phyloP scores from a whole-genome alignment of 2,797 vertebrate genomes.

The Myotis daubentonii region DNA sequence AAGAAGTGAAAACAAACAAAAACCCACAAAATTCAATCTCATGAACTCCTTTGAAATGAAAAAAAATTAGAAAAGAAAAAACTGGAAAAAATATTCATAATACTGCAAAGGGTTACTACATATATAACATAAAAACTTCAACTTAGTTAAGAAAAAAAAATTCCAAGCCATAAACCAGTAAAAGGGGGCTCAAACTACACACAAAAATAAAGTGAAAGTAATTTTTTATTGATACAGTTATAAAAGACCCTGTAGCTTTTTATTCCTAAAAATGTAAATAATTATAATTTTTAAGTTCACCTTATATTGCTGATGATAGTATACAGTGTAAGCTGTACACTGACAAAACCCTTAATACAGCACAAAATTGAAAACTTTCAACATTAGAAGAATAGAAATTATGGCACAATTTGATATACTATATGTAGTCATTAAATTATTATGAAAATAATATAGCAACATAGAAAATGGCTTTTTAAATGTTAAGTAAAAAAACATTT shows the following conservation, averaged over 20 bases:
- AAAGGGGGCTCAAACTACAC: neutral
- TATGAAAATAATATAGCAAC: constrained; percentile 1
- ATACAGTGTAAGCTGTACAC: neutral
- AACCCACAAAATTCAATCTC: neutral
- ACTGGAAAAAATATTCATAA: neutral
- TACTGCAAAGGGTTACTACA: neutral
- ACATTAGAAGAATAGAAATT: constrained; percentile 19
- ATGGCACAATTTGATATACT: neutral
- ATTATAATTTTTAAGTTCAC: neutral
- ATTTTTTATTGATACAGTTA: neutral
- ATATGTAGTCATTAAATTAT: constrained; percentile 4
- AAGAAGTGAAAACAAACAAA: neutral
- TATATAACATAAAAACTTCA: neutral
- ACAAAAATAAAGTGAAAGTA: neutral
- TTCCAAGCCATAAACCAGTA: neutral
- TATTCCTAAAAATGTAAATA: neutral
- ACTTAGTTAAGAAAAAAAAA: neutral
- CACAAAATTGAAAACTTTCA: constrained; percentile 28
- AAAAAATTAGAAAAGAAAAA: constrained; percentile 4
- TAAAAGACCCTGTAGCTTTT: neutral
- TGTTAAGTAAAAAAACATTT: constrained; percentile 50
- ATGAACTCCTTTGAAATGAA: constrained; percentile 16
- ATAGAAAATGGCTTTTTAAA: neutral
- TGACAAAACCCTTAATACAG: neutral
- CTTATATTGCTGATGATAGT: neutral